These are phyloP conservation scores for Rhingia campestris DNA, from an alignment of 2,888 invertebrate species.

Conservation along the genomic window DNA sequence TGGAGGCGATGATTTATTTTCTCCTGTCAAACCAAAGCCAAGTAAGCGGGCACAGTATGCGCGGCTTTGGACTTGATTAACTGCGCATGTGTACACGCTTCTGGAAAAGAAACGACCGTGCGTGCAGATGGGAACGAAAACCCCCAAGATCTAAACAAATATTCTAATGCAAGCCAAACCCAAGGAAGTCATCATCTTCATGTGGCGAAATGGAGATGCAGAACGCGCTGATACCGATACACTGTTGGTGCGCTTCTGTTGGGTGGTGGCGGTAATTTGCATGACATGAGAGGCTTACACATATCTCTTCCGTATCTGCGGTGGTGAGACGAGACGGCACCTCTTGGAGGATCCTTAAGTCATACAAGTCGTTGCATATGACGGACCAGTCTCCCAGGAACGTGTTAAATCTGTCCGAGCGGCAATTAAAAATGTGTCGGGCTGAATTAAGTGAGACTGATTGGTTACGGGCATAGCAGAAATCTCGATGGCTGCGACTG, in stretches of 20 bases:
- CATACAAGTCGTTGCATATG: background rate
- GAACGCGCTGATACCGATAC: constrained; percentile 40
- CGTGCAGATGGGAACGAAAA: constrained; percentile 51
- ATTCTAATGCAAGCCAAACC: constrained; percentile 35
- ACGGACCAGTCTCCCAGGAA: background rate
- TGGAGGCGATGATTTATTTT: constrained; percentile 70
- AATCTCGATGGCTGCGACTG: background rate
- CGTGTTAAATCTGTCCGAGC: constrained; percentile 43
- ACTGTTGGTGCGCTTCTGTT: constrained; percentile 50
- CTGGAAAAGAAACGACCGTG: constrained; percentile 6
- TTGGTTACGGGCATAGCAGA: constrained; percentile 6
- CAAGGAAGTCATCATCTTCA: constrained; percentile 49
- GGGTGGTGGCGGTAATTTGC: constrained; percentile 64
- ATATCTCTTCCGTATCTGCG: constrained; percentile 26
- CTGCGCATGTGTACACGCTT: constrained; percentile 54
- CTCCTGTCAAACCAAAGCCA: constrained; percentile 64
- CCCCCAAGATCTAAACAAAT: constrained; percentile 55
- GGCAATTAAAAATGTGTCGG: constrained; percentile 60
- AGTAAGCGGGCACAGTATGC: constrained; percentile 49
- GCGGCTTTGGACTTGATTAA: constrained; percentile 65
- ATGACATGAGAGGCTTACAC: constrained; percentile 55
- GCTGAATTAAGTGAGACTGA: constrained; percentile 56
- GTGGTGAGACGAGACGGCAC: constrained; percentile 18
- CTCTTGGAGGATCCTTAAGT: constrained; percentile 36
- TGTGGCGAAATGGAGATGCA: constrained; percentile 44